Evolutionary conservation across 2,888 invertebrate genomes (phyloP), one percentile per base, ranked within the genome.

Genomic region (Oscheius onirici): DNA sequence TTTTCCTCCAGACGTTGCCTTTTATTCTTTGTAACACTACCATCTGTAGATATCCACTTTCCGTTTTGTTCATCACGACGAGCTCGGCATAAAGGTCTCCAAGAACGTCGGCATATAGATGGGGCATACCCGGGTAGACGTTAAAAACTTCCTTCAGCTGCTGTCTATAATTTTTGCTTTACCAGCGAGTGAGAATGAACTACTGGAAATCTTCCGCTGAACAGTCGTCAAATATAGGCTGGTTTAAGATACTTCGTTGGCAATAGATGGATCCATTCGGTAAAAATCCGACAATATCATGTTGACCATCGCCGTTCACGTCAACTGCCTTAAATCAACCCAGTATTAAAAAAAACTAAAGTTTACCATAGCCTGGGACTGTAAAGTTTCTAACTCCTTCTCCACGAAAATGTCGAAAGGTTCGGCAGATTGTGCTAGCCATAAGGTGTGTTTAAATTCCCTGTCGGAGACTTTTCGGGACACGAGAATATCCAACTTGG

Each of bases 281-380:
- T 13, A 46, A 68, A 72, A 86, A 84, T n/a, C 85, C 86, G 22
- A 86, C 40, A 26, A 86, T 68, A 67, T 86, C 86, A 41, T 83
- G 78, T 20, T 73, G 69, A 10, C 86, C 86, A 61, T 86, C 86
- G 22, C 84, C 81, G 15, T 81, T 76, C 1, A 86, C 78, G 68
- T 86, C 86, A 44, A 86, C 73, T 11, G 84, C 75, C 71, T 78
- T 22, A 28, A 71, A 57, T 40, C 1, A n/a, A n/a, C 0, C 6
- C 13, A 41, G 8, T 20, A 40, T 15, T 8, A 22, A 68, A 17
- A 11, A 15, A 51, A 8, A 65, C 10, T 17, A 46, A 28, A 66
- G 54, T 43, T 17, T 24, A 71, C 71, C 71, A 71, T 71, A 6
- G 71, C 66, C 57, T 71, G 71, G 2, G 55, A 44, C 20, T 28